Base-by-base conservation (phyloP, 1,140 invertebrate species). In the Nephila pilipes region DNA sequence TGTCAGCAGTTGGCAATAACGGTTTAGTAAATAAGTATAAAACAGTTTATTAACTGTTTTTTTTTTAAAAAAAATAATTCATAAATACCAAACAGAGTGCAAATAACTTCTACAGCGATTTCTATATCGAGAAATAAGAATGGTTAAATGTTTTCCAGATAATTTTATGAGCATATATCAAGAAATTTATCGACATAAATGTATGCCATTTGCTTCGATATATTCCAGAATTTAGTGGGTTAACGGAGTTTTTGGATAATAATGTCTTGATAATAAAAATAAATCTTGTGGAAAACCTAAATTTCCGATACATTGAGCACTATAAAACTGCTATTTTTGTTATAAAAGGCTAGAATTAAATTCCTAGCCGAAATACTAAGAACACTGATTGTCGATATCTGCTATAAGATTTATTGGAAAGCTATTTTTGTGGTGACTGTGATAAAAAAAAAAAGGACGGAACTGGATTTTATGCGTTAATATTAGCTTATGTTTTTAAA, bases 401-500 rank as follows among this genome's bases (percentile, higher is more conserved):
- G 22, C 38, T 29, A n/a, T 29, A 55, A 54, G 12, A 83, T 32
- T 83, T 83, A 83, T 83, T 83, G 81, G 81, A 46, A 36, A 75
- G 29, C 69, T 32, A 75, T 83, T 83, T 55, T 83, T 83, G n/a
- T 83, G 46, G n/a, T 25, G 46, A n/a, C 22, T 4, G 10, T 25
- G 81, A 12, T 57, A 32, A 2, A 36, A 75, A 75, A 69, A 75
- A 83, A 83, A 81, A n/a, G 8, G 8, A 18, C 8, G 38, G 10
- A 83, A 54, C 46, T 20, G 8, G 8, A 6, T 55, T 55, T 83
- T 83, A 63, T 25, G 16, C 32, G 29, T 63, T 63, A 87, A 87
- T 87, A 87, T 63, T 87, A 87, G n/a, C 85, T 87, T 87, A 38
- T 63, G 25, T 87, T 87, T 87, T 87, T 60, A 87, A 87, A 60